Conservation (phyloP, 2,888 invertebrate species). For the Chydorus sphaericus region DNA sequence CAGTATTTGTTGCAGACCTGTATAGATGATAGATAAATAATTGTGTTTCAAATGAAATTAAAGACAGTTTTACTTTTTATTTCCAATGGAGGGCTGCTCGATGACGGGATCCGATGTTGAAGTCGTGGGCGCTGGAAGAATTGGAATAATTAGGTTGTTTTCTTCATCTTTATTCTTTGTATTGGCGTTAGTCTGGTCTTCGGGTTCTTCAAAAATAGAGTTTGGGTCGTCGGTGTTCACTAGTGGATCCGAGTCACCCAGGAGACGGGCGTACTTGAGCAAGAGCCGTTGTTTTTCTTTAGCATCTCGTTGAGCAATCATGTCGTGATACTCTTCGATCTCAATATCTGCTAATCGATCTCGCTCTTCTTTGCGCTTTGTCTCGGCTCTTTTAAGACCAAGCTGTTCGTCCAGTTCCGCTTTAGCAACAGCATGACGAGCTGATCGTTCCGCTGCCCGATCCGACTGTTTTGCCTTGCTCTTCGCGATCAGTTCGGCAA, state of each 20-base stretch:
- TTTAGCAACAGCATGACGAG: neutral
- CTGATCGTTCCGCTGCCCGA: neutral
- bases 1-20: neutral
- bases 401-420: constrained; percentile 7
- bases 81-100: no score
- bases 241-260: neutral
- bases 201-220: no score
- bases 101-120: no score
- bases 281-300: neutral
- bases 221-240: neutral
- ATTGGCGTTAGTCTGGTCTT: constrained; percentile 5
- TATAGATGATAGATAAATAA: no score
- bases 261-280: neutral
- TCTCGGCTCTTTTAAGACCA: neutral
- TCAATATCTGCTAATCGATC: neutral
- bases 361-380: neutral
- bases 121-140: neutral
- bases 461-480: neutral
- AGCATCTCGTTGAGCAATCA: neutral
- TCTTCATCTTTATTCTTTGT: neutral
- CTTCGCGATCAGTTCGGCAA: neutral
- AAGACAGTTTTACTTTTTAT: no score
- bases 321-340: neutral
- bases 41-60: neutral
- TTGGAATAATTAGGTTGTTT: neutral